Conservation (phyloP, 2,113 vertebrate genomes). For the Muntiacus reevesi region DNA sequence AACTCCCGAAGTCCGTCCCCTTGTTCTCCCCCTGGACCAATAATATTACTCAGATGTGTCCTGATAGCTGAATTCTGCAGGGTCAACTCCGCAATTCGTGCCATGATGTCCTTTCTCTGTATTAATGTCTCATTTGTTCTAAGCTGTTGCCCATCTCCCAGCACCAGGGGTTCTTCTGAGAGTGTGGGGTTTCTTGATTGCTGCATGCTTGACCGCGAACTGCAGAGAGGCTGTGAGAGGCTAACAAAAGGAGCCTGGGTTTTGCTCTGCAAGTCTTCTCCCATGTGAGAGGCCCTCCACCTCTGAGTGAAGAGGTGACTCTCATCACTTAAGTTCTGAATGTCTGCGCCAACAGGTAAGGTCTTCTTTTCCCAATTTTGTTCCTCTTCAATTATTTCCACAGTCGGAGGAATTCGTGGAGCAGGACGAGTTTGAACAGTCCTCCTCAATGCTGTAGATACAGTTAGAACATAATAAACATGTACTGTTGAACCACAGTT, state of each 20-base stretch:
- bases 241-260: slow-evolving; percentile 67
- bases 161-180: neutral
- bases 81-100: slow-evolving; percentile 85
- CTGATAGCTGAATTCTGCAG: slow-evolving; percentile 86
- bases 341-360: slow-evolving; percentile 26
- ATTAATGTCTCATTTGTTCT: slow-evolving; percentile 15
- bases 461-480: neutral
- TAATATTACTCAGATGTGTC: slow-evolving; percentile 81
- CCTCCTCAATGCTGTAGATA: slow-evolving; percentile 54
- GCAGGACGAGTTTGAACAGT: slow-evolving; percentile 63
- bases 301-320: slow-evolving; percentile 58
- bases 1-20: slow-evolving; percentile 59
- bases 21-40: slow-evolving; percentile 49
- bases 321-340: slow-evolving; percentile 66
- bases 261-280: slow-evolving; percentile 62
- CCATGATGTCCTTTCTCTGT: slow-evolving; percentile 78
- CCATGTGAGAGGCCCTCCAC: slow-evolving; percentile 50
- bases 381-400: slow-evolving; percentile 65
- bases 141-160: slow-evolving; percentile 28
- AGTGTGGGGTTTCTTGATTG: neutral
- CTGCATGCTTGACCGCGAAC: slow-evolving; percentile 19
- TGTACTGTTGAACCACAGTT: neutral
- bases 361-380: slow-evolving; percentile 69
- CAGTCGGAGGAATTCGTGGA: slow-evolving; percentile 60
- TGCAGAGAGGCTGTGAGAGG: slow-evolving; percentile 49